Conservation (phyloP, 2,797 vertebrate species). For the Semaprochilodus insignis region DNA sequence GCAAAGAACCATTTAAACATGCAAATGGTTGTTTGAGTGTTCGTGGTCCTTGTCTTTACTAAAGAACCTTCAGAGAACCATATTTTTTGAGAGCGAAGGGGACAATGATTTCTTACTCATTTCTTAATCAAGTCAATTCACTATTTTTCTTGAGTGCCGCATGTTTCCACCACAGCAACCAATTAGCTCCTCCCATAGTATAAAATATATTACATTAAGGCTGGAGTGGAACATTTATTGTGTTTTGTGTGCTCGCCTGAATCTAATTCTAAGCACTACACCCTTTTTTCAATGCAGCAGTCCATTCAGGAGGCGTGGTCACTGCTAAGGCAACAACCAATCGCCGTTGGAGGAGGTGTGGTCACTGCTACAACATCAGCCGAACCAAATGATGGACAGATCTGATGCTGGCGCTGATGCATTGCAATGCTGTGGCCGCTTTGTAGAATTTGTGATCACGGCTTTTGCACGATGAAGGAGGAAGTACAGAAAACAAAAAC, state of each 20-base stretch:
- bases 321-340: neutral
- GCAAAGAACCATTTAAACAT: too few relatives aligned
- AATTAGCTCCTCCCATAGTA: too few relatives aligned
- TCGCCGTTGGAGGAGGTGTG: conserved; percentile 48
- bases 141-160: too few relatives aligned
- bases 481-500: too few relatives aligned
- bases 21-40: too few relatives aligned
- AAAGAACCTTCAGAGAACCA: too few relatives aligned
- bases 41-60: too few relatives aligned
- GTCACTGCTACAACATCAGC: conserved; percentile 57
- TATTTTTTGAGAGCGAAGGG: too few relatives aligned
- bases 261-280: neutral
- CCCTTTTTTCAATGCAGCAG: neutral
- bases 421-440: neutral
- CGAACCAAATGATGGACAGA: conserved; percentile 50
- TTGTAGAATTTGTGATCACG: neutral
- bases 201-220: too few relatives aligned
- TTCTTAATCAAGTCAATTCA: too few relatives aligned
- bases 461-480: neutral
- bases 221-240: neutral
- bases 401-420: conserved; percentile 69
- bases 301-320: neutral
- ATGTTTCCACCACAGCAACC: too few relatives aligned
- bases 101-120: too few relatives aligned
- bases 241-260: neutral